Percentiles rank a stretch among this genome's conserved stretches.
These are phyloP conservation scores for Melanostoma mellinum DNA, from an alignment of 2,888 invertebrate genomes.

Conservation along the genomic window DNA sequence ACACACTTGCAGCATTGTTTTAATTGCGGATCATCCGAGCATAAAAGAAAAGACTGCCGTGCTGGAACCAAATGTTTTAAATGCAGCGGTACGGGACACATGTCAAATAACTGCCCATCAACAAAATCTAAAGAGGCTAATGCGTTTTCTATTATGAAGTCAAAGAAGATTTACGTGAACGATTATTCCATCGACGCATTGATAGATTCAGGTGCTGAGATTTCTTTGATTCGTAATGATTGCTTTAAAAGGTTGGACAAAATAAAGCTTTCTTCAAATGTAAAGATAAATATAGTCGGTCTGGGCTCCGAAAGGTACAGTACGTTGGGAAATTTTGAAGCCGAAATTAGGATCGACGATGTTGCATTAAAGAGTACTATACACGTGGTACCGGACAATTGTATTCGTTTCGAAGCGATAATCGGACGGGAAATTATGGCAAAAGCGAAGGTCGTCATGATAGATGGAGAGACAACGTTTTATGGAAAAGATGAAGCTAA, in stretches of 20 bases:
- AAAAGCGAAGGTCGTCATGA: constrained; percentile 3
- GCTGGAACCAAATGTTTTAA: constrained; percentile 77
- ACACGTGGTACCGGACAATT: not conserved
- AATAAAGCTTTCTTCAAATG: not conserved
- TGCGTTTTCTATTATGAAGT: not conserved
- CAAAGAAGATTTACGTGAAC: not conserved
- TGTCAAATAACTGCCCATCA: constrained; percentile 24
- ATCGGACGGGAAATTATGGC: not conserved
- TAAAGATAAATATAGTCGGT: constrained; percentile 7
- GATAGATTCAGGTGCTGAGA: constrained; percentile 23
- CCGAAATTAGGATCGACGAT: constrained; percentile 9
- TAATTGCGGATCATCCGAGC: constrained; percentile 51
- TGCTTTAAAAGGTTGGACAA: not conserved
- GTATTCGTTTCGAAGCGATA: not conserved
- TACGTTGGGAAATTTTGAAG: constrained; percentile 17
- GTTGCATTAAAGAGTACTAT: not conserved
- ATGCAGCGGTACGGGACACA: constrained; percentile 76
- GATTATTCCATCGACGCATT: not conserved
- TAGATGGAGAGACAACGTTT: not conserved
- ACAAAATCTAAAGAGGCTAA: constrained; percentile 3
- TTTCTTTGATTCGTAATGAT: constrained; percentile 7
- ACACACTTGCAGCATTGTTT: constrained; percentile 34
- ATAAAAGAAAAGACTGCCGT: constrained; percentile 43
- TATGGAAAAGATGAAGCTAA: not conserved
- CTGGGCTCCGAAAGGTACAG: constrained; percentile 19